Conservation (phyloP, 2,888 invertebrate species). For the Eledona agricola region DNA sequence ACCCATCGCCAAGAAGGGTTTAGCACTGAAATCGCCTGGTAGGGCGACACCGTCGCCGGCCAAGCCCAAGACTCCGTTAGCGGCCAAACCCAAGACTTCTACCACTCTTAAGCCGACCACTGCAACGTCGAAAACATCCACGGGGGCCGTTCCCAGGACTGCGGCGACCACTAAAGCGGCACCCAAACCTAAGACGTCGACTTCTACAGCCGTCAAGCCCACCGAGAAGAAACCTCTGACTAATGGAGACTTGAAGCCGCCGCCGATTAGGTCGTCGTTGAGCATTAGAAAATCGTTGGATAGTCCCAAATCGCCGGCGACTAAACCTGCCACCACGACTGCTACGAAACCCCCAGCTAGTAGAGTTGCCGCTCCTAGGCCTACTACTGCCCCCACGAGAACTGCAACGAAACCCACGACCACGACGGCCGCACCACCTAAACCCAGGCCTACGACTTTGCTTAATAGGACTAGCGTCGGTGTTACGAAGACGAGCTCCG, state of each 20-base stretch:
- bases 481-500: conserved; percentile 38
- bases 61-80: conserved; percentile 2
- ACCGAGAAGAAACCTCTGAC: conserved; percentile 66
- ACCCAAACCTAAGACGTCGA: conserved; percentile 25
- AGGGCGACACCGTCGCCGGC: conserved; percentile 34
- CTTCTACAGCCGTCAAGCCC: conserved; percentile 14
- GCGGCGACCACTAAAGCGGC: not conserved
- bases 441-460: conserved; percentile 28
- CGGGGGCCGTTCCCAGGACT: not conserved
- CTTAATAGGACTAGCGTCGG: conserved; percentile 31
- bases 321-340: conserved; percentile 23
- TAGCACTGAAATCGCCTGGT: conserved; percentile 34
- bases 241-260: conserved; percentile 67
- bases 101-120: too few relatives aligned
- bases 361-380: conserved; percentile 37
- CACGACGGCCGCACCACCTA: conserved; percentile 41
- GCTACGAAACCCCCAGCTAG: conserved; percentile 35
- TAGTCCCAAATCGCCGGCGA: conserved; percentile 8
- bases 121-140: too few relatives aligned
- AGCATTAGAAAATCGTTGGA: conserved; percentile 35
- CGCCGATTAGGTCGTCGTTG: conserved; percentile 43
- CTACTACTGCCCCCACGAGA: conserved; percentile 36
- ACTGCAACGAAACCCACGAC: conserved; percentile 44
- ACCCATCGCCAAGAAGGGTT: conserved; percentile 27
- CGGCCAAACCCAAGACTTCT: conserved; percentile 7